Evolutionary conservation across 37 sponge, comb jelly and placozoan genomes (phyloP), one percentile per base, ranked within the genome.

Genomic region (Oscarella lobularis): DNA sequence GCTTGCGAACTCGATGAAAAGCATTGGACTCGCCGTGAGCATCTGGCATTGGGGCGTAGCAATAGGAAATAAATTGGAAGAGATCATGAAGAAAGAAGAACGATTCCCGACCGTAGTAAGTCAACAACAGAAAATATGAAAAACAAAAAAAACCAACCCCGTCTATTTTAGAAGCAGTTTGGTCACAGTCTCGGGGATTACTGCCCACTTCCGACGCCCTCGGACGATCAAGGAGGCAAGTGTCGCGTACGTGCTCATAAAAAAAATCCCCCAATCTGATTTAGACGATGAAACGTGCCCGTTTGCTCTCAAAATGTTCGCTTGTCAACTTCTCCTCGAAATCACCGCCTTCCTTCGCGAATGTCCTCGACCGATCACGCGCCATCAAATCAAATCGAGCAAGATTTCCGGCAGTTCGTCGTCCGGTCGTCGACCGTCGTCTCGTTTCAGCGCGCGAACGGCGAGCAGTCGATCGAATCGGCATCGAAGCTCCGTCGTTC

Each of bases 271-370:
- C n/a, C n/a, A n/a, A n/a, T n/a, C n/a, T n/a, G n/a, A n/a, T n/a
- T n/a, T 48, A 48, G 60, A 20, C 20, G 60, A 48, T 9, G 20
- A 48, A 48, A 9, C 9, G 60, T 48, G 60, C 60, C 60, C 80
- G 0, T 82, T 73, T 80, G 77, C 86, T 4, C 38, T 89, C 0
- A 85, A 85, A 54, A 82, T 82, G 82, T 39, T 75, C 30, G 83
- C 83, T 34, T 89, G 90, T 80, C 74, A 72, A 0, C 78, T 85
- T 1, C 65, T 89, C 41, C 38, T 77, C 9, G 90, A 89, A 55
- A 85, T 89, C 35, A 89, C 86, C 9, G 38, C 40, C 1, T 78
- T 85, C 3, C 66, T 89, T 2, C 65, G 86, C 30, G 83, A 89
- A 37, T 78, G 78, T 37, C 84, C 84, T 0, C 39, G 40, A 5